Evolutionary conservation across 2,797 vertebrate species (phyloP).

Genomic region (Hyperoplus immaculatus): DNA sequence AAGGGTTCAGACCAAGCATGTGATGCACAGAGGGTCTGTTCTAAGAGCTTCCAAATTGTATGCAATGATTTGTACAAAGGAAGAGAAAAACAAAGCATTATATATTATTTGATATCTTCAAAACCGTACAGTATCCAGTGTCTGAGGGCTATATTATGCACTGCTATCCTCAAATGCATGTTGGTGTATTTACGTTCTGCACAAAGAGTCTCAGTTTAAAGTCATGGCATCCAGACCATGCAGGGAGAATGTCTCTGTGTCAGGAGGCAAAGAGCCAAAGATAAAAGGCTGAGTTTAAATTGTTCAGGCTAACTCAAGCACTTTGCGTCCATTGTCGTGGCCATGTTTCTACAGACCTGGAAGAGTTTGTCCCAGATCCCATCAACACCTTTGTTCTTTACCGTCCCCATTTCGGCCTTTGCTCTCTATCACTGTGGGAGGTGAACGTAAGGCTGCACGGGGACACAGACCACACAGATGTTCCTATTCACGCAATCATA

Average conservation of each 20-base stretch:
- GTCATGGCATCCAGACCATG: background rate
- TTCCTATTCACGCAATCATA: background rate
- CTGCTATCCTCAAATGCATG: too few species aligned
- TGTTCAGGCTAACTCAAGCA: slow-evolving; percentile 33
- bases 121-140: too few species aligned
- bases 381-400: slow-evolving; percentile 51
- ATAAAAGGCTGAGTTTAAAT: slow-evolving; percentile 9
- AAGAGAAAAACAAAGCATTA: slow-evolving; percentile 15
- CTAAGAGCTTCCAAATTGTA: slow-evolving; percentile 5
- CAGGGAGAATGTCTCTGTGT: slow-evolving; percentile 21
- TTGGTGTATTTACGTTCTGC: background rate
- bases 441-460: slow-evolving; percentile 29
- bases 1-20: slow-evolving; percentile 52
- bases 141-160: too few species aligned
- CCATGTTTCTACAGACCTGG: slow-evolving; percentile 38
- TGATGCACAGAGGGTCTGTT: slow-evolving; percentile 54
- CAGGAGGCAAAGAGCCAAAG: background rate
- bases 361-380: slow-evolving; percentile 26
- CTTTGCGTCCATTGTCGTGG: slow-evolving; percentile 43
- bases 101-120: slow-evolving; percentile 2
- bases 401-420: slow-evolving; percentile 36
- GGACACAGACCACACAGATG: slow-evolving; percentile 61
- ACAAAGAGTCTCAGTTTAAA: slow-evolving; percentile 20
- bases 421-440: slow-evolving; percentile 37
- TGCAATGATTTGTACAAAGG: background rate